Evolutionary conservation across 2,113 vertebrate genomes (phyloP).

Genomic region (Taurulus bubalis): DNA sequence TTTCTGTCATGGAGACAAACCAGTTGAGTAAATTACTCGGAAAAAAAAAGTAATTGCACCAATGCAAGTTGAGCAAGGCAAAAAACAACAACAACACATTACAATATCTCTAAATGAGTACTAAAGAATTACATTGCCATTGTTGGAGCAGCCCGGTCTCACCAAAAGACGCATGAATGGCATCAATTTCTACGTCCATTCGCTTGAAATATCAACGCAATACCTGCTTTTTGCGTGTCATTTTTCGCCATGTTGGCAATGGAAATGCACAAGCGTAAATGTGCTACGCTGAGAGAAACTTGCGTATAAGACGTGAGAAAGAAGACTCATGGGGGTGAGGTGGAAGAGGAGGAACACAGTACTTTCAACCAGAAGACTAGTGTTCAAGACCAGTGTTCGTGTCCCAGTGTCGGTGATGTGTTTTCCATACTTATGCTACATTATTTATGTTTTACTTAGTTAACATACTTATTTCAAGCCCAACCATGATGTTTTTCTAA

Average conservation of each 20-base stretch:
- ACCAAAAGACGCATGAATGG: neutral
- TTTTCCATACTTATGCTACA: neutral
- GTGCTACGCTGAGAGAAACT: neutral
- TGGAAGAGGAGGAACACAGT: neutral
- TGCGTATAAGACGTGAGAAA: neutral
- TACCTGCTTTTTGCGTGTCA: neutral
- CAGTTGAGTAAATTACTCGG: conserved; percentile 10
- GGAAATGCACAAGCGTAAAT: no score
- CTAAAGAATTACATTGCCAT: neutral
- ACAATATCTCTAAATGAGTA: neutral
- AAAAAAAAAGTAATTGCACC: conserved; percentile 26
- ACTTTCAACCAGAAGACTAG: no score
- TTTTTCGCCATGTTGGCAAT: neutral
- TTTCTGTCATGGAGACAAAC: conserved; percentile 52
- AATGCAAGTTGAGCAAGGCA: neutral
- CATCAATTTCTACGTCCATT: no score
- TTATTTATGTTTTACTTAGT: neutral
- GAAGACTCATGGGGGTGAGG: neutral
- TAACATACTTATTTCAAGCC: neutral
- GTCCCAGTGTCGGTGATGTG: neutral
- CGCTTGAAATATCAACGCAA: neutral
- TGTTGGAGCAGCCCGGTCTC: neutral
- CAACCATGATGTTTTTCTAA: neutral
- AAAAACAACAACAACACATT: neutral
- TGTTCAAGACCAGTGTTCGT: no score